phyloP scores from a whole-genome alignment of 2,888 invertebrate genomes.

The Morpho deidamia region DNA sequence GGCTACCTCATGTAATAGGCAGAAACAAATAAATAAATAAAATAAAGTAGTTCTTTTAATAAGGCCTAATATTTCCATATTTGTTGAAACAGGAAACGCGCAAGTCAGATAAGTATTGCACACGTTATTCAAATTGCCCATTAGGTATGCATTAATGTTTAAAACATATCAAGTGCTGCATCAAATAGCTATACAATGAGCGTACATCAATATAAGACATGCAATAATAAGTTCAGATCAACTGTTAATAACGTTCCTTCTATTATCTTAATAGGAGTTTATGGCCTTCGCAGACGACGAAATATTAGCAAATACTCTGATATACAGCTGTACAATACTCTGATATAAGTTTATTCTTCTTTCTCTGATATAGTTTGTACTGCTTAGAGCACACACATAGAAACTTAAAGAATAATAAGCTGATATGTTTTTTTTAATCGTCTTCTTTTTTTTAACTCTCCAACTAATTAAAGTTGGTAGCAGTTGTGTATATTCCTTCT shows the following conservation, averaged over 20 bases:
- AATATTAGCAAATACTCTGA: background rate
- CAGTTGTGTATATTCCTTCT: too few relatives aligned
- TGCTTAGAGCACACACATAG: too few relatives aligned
- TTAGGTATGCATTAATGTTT: constrained; percentile 9
- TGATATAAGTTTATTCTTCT: too few relatives aligned
- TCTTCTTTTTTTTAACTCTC: too few relatives aligned
- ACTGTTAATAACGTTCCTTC: constrained; percentile 1
- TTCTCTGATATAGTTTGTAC: too few relatives aligned
- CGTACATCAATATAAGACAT: constrained; percentile 2
- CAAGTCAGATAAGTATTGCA: background rate
- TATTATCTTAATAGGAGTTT: background rate
- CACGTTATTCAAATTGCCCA: constrained; percentile 9
- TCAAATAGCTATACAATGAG: constrained; percentile 28
- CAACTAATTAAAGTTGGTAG: too few relatives aligned
- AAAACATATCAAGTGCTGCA: constrained; percentile 20
- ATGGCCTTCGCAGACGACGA: background rate
- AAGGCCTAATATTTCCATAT: background rate
- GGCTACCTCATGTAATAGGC: too few relatives aligned
- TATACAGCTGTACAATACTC: too few relatives aligned
- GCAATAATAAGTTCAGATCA: constrained; percentile 40
- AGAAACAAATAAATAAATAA: too few relatives aligned
- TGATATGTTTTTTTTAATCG: too few relatives aligned
- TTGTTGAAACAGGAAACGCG: constrained; percentile 4
- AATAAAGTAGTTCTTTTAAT: background rate
- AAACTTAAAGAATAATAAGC: too few relatives aligned